Evolutionary conservation across 2,113 vertebrate species (phyloP), one percentile per base, ranked within the genome.

Genomic region (Cryptomyrus ogoouensis): DNA sequence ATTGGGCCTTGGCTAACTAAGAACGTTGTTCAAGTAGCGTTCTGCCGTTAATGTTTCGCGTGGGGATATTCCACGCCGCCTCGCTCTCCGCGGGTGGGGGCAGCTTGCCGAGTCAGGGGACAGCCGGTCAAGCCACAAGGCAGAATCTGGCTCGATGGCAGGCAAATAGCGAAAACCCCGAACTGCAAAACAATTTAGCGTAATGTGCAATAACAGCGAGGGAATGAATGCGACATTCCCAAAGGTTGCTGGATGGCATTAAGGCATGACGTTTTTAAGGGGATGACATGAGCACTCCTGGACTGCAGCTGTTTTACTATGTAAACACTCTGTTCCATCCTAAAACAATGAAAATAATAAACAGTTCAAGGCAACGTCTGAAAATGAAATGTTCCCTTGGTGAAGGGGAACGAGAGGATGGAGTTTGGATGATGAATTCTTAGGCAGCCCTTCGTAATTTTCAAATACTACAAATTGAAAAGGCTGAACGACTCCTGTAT

Each of bases 1-100:
- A 93, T 93, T 90, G 91, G 88, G 13, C 86, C 53, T 90, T 58
- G 66, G 90, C 91, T 93, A 93, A 93, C 94, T 92, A 92, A 94
- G 87, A 89, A 21, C 83, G 92, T 92, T 93, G 94, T 91, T 93
- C 91, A 91, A 52, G 62, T 49, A 90, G 88, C 77, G 89, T 90
- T 90, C 88, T 7, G 88, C 42, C 88, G 77, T 21, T 74, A 84
- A 91, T 90, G 86, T 80, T 42, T n/a, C 50, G 83, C 31, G 83
- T 19, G 3, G 89, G 91, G 93, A 88, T 92, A 91, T 94, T 94
- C 77, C 90, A n/a, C 19, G 5, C n/a, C 24, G 27, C 15, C 1
- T 46, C 83, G 27, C 84, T 86, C 47, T 85, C 35, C 12, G 46
- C 49, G 3, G 52, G 83, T 39, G 44, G 70, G 83, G 50, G 53